phyloP scores from a whole-genome alignment of 2,113 vertebrate genomes.

The Oncorhynchus nerka region DNA sequence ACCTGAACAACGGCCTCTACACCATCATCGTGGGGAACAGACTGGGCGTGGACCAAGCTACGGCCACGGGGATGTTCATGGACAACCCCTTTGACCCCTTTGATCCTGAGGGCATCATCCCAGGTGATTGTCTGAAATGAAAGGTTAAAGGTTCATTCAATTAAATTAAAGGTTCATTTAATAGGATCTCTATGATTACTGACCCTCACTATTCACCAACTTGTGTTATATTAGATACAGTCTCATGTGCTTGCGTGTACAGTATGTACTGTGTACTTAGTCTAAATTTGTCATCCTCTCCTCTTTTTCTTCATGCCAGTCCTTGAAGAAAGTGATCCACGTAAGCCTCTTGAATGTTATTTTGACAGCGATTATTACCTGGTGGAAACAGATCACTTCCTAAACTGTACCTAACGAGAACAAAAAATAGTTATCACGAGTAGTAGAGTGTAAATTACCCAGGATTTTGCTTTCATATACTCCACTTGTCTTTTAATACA shows the following conservation, averaged over 20 bases:
- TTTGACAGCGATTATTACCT: background rate
- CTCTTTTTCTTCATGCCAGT: slow-evolving; percentile 54
- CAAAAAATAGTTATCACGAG: too few relatives aligned
- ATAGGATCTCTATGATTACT: too few relatives aligned
- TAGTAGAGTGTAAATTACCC: too few relatives aligned
- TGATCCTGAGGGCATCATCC: slow-evolving; percentile 82
- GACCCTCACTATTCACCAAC: background rate
- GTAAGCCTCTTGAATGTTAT: slow-evolving; percentile 60
- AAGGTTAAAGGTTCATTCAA: too few relatives aligned
- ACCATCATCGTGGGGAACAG: slow-evolving; percentile 80
- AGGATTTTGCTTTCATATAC: too few relatives aligned
- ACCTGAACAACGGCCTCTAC: slow-evolving; percentile 91
- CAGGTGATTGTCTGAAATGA: slow-evolving; percentile 63
- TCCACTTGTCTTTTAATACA: too few relatives aligned
- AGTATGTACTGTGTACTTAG: background rate
- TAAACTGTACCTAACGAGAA: too few relatives aligned
- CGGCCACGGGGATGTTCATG: slow-evolving; percentile 79
- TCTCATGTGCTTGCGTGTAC: background rate
- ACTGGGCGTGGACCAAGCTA: slow-evolving; percentile 72
- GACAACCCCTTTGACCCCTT: slow-evolving; percentile 79
- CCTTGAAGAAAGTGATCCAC: slow-evolving; percentile 24
- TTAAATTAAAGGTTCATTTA: too few relatives aligned
- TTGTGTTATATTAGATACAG: background rate
- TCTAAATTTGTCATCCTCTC: slow-evolving; percentile 17
- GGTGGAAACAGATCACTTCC: background rate